Percentiles rank a stretch among this genome's conserved stretches.
phyloP scores from a whole-genome alignment of 2,113 vertebrate genomes.

The Callionymus lyra region DNA sequence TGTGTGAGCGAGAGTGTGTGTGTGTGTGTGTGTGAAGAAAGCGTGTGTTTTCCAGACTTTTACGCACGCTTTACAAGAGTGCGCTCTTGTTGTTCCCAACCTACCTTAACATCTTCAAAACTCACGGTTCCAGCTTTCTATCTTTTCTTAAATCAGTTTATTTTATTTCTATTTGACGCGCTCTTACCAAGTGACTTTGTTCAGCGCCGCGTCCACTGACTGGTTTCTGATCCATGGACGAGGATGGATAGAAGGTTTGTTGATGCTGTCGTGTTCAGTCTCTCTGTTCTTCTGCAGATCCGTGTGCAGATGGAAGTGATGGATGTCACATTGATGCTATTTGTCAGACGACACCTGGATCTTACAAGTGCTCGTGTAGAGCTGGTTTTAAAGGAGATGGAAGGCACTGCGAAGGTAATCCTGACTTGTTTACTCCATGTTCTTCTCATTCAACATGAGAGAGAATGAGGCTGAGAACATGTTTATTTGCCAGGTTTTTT shows the following conservation, averaged over 20 bases:
- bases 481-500: too few relatives aligned
- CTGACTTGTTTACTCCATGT: neutral
- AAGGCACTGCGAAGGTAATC: conserved; percentile 66
- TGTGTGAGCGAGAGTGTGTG: conserved; percentile 17
- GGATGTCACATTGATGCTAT: conserved; percentile 89
- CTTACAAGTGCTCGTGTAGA: conserved; percentile 90
- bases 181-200: neutral
- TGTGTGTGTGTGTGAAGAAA: conserved; percentile 1
- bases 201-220: neutral
- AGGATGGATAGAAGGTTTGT: too few relatives aligned
- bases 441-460: too few relatives aligned
- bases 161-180: neutral
- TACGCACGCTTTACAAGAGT: conserved; percentile 50
- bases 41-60: conserved; percentile 31
- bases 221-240: neutral
- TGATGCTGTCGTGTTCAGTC: neutral
- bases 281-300: conserved; percentile 48
- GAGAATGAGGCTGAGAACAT: too few relatives aligned
- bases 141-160: neutral
- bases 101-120: conserved; percentile 4
- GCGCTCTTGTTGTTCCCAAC: conserved; percentile 33
- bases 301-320: conserved; percentile 79
- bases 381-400: conserved; percentile 87
- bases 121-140: neutral
- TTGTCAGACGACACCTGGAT: conserved; percentile 84